Conservation (phyloP, 53 echinoderm and acorn worm species). For the Henricia sp. region DNA sequence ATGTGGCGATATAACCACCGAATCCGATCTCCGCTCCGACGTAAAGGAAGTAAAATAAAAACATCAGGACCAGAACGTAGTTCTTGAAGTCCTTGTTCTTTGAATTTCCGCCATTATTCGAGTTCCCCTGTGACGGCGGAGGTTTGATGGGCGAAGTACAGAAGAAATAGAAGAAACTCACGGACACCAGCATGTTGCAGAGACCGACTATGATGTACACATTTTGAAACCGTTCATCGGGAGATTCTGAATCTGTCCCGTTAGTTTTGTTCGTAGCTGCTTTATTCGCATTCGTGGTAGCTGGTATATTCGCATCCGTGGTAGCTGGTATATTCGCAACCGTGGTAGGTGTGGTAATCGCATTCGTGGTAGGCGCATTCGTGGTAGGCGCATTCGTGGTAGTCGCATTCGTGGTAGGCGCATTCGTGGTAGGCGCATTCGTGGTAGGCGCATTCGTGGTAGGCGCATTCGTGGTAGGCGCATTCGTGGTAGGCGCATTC, state of each 20-base stretch:
- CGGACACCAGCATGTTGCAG: constrained; percentile 44
- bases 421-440: too few species aligned
- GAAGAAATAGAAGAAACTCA: constrained; percentile 81
- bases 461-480: too few species aligned
- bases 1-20: constrained; percentile 79
- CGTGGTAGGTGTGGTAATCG: neutral
- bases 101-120: neutral
- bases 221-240: constrained; percentile 1
- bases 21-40: constrained; percentile 85
- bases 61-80: constrained; percentile 70
- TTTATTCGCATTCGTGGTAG: neutral
- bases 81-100: constrained; percentile 56
- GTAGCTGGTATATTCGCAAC: neutral
- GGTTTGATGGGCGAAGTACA: constrained; percentile 60
- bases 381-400: too few species aligned
- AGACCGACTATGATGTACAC: constrained; percentile 79
- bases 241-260: neutral
- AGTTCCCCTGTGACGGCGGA: neutral
- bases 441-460: too few species aligned
- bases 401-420: too few species aligned
- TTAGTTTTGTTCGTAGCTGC: neutral
- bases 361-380: too few species aligned
- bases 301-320: neutral
- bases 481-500: too few species aligned
- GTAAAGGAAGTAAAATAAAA: constrained; percentile 89